Percentiles rank a stretch among this genome's conserved stretches.
Conservation (phyloP, 2,888 invertebrate species). For the Phania funesta region DNA sequence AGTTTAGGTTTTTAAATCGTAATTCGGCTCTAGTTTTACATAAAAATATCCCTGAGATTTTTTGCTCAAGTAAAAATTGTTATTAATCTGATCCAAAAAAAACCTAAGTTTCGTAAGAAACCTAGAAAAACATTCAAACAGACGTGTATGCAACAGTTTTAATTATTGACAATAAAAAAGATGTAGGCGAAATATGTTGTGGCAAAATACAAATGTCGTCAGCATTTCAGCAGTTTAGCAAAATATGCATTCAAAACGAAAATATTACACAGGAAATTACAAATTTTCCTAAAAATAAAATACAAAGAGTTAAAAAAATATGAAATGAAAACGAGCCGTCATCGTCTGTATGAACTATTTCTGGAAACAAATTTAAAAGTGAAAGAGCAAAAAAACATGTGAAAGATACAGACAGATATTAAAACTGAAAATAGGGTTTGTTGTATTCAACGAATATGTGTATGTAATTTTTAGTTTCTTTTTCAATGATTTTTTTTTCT, state of each 20-base stretch:
- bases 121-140: neutral
- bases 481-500: neutral
- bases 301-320: conserved; percentile 9
- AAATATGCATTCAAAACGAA: conserved; percentile 37
- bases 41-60: no score
- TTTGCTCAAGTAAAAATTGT: no score
- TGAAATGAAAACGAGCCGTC: conserved; percentile 44
- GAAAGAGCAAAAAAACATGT: neutral
- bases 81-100: no score
- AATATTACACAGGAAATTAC: conserved; percentile 64
- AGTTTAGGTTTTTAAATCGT: no score
- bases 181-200: conserved; percentile 11
- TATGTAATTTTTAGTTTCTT: neutral
- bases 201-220: conserved; percentile 40
- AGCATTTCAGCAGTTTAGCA: conserved; percentile 47
- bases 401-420: neutral
- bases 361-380: conserved; percentile 9
- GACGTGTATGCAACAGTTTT: conserved; percentile 24
- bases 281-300: conserved; percentile 64
- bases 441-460: neutral
- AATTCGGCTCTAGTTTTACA: no score
- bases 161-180: conserved; percentile 42
- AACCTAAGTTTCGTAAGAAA: no score
- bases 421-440: neutral
- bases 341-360: conserved; percentile 44